Evolutionary conservation across 2,888 invertebrate genomes (phyloP).

Genomic region (Lycaena phlaeas): DNA sequence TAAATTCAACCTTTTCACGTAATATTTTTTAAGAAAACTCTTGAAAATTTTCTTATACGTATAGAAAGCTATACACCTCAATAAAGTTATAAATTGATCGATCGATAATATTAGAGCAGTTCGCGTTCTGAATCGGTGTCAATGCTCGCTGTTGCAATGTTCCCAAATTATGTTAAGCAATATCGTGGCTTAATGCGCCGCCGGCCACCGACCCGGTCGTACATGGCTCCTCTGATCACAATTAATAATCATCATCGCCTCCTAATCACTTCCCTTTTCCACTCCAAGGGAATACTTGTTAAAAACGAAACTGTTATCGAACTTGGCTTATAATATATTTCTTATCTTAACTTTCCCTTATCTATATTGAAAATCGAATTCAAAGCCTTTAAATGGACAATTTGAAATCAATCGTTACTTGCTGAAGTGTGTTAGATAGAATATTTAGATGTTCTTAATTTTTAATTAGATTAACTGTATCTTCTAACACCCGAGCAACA

Average conservation of each 20-base stretch:
- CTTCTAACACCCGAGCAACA: constrained; percentile 12
- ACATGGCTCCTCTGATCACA: constrained; percentile 43
- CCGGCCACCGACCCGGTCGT: constrained; percentile 37
- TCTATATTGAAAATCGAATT: no score
- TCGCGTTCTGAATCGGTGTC: constrained; percentile 64
- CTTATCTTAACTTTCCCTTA: no score
- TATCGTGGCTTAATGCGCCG: constrained; percentile 27
- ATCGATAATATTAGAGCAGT: constrained; percentile 32
- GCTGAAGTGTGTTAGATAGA: neutral
- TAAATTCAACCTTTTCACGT: no score
- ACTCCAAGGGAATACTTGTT: no score
- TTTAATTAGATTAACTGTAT: constrained; percentile 28
- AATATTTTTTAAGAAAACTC: no score
- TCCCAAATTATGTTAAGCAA: constrained; percentile 68
- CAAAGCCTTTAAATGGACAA: no score
- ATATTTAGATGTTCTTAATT: constrained; percentile 12
- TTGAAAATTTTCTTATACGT: no score
- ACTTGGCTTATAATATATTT: no score
- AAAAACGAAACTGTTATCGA: no score
- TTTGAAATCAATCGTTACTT: no score
- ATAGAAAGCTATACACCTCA: no score
- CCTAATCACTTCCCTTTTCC: no score
- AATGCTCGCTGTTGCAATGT: constrained; percentile 69
- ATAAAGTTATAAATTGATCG: neutral
- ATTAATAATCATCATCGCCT: constrained; percentile 12